Percentiles rank a stretch among this genome's conserved stretches.
Evolutionary conservation across 2,113 vertebrate species (phyloP).

Genomic region (Clarias batrachus): DNA sequence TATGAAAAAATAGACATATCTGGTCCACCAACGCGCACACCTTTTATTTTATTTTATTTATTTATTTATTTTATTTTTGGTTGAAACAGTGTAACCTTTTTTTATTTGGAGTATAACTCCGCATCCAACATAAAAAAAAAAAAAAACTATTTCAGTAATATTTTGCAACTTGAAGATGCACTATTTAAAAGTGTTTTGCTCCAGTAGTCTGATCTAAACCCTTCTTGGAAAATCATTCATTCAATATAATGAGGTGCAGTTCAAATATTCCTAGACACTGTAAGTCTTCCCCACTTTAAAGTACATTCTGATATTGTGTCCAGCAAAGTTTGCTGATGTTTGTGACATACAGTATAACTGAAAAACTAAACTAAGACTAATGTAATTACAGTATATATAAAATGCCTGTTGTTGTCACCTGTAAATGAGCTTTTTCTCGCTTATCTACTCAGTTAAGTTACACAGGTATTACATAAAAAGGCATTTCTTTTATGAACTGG

Average conservation of each 20-base stretch:
- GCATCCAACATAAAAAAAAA: neutral
- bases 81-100: neutral
- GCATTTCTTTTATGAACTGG: neutral
- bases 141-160: neutral
- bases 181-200: neutral
- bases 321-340: neutral
- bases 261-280: neutral
- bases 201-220: neutral
- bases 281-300: neutral
- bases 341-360: neutral
- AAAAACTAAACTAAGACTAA: neutral
- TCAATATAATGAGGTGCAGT: neutral
- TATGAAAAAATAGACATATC: too few relatives aligned
- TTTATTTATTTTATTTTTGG: too few relatives aligned
- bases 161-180: neutral
- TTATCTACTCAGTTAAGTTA: neutral
- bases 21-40: too few relatives aligned
- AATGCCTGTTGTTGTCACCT: neutral
- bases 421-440: neutral
- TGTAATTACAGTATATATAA: neutral
- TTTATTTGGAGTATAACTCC: neutral
- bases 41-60: too few relatives aligned
- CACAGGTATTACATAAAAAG: neutral
- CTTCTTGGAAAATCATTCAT: neutral
- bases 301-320: neutral